These are phyloP conservation scores for Syrmaticus mikado DNA, from an alignment of 2,113 vertebrate species.

Conservation along the genomic window DNA sequence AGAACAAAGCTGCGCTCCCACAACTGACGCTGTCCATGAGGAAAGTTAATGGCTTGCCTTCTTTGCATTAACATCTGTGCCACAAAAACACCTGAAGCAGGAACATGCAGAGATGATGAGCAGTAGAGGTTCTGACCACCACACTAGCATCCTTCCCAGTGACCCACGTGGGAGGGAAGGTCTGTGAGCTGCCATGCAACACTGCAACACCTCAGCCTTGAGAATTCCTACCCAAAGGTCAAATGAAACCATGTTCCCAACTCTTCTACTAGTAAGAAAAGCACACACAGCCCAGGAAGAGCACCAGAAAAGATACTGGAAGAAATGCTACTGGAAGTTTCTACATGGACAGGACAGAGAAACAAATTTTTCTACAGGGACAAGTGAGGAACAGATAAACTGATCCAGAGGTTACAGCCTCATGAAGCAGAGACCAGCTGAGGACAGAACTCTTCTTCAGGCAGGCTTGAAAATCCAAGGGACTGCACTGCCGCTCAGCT, in stretches of 20 bases:
- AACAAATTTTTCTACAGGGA: not conserved
- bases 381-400: not conserved
- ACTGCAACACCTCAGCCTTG: not conserved
- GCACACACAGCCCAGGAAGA: not conserved
- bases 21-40: rapidly evolving
- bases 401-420: not conserved
- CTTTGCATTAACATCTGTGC: not conserved
- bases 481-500: not conserved
- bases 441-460: not conserved
- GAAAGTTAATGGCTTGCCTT: not conserved
- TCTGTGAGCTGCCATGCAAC: not conserved
- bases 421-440: not conserved
- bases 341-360: not conserved
- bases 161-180: not conserved
- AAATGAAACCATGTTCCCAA: not conserved
- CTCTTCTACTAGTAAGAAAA: not conserved
- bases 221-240: not conserved
- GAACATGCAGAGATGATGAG: not conserved
- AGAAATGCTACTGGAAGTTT: not conserved
- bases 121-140: not conserved
- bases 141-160: not conserved
- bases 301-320: not conserved
- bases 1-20: not conserved
- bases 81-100: not conserved
- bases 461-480: not conserved